Evolutionary conservation across 2,888 invertebrate genomes (phyloP).

Genomic region (Sylvicola cinctus): DNA sequence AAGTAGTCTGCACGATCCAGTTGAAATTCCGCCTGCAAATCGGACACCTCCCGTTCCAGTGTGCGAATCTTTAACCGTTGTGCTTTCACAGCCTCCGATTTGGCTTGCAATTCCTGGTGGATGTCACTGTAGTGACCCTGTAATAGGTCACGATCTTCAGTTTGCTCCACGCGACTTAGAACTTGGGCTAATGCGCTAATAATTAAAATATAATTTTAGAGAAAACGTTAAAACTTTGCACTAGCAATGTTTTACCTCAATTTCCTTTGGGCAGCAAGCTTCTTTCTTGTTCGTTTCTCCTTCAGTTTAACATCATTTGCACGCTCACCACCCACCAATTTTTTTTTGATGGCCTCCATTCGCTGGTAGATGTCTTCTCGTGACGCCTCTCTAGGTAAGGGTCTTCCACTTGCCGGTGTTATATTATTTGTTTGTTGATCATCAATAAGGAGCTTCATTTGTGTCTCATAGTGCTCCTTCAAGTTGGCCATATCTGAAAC

Average conservation of each 20-base stretch:
- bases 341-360: constrained; percentile 42
- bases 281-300: constrained; percentile 42
- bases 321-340: constrained; percentile 62
- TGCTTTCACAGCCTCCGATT: constrained; percentile 42
- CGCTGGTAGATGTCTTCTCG: constrained; percentile 16
- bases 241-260: neutral
- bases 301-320: constrained; percentile 49
- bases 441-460: constrained; percentile 6
- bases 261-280: constrained; percentile 49
- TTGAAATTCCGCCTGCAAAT: constrained; percentile 65
- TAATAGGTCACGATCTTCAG: constrained; percentile 45
- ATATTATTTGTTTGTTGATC: too few relatives aligned
- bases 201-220: neutral
- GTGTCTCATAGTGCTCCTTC: constrained; percentile 13
- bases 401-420: neutral
- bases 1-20: constrained; percentile 62
- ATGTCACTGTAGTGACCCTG: constrained; percentile 59
- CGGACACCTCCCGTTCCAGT: constrained; percentile 49
- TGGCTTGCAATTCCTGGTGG: constrained; percentile 52
- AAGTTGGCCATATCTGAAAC: constrained; percentile 13
- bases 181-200: constrained; percentile 34
- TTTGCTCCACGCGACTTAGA: constrained; percentile 36
- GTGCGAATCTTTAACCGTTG: constrained; percentile 42
- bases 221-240: too few relatives aligned
- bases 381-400: too few relatives aligned